Evolutionary conservation across 2,113 vertebrate genomes (phyloP).

Genomic region (Mustelus asterias): DNA sequence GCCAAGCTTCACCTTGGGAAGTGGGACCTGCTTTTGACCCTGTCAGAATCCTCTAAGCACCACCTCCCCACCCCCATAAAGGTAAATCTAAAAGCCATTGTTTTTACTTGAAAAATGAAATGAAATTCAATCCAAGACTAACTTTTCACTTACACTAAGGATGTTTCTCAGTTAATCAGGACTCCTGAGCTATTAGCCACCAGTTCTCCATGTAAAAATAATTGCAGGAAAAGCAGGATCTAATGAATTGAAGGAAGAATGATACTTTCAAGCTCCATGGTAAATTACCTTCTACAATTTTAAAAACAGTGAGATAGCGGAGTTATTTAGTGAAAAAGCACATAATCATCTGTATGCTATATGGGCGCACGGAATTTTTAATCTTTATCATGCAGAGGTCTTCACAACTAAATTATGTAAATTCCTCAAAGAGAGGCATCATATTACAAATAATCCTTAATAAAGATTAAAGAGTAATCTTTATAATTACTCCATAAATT

Average conservation of each 20-base stretch:
- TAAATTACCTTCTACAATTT: background rate
- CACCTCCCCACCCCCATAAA: background rate
- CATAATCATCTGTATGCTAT: background rate
- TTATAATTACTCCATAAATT: background rate
- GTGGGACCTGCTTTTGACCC: background rate
- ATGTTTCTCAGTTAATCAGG: background rate
- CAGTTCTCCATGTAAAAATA: background rate
- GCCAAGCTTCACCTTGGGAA: background rate
- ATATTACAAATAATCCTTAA: background rate
- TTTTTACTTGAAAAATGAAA: background rate
- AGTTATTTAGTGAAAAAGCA: background rate
- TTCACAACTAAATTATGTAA: background rate
- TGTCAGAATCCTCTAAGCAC: background rate
- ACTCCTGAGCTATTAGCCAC: no score
- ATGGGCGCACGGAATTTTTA: background rate
- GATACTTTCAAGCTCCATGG: background rate
- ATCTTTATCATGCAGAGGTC: background rate
- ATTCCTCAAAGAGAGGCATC: background rate
- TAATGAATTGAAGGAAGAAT: background rate
- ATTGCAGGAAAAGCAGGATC: background rate
- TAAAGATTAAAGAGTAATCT: constrained; percentile 8
- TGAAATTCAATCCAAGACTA: background rate
- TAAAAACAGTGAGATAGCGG: background rate
- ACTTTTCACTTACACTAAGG: background rate
- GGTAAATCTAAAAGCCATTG: background rate